Evolutionary conservation across 2,113 vertebrate species (phyloP).

Genomic region (Oryctolagus cuniculus): DNA sequence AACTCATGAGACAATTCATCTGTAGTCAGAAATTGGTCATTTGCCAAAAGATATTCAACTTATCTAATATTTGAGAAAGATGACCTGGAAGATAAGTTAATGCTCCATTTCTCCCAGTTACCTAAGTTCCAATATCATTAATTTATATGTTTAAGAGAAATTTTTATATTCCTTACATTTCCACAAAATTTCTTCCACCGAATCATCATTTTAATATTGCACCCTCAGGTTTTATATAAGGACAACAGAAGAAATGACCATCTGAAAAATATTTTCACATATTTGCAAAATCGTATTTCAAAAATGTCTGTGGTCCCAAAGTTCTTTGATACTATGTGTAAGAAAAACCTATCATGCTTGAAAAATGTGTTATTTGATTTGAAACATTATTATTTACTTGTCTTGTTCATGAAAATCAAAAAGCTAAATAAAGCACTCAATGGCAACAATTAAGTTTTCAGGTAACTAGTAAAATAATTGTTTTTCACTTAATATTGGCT

Average conservation of each 20-base stretch:
- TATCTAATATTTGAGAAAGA: not conserved
- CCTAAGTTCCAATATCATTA: not conserved
- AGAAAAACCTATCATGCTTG: not conserved
- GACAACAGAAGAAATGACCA: not conserved
- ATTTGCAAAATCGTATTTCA: not conserved
- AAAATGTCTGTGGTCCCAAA: not conserved
- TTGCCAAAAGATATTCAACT: not conserved
- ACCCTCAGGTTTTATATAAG: not conserved
- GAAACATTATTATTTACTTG: not conserved
- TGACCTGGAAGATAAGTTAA: not conserved
- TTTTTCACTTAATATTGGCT: not conserved
- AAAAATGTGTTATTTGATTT: slow-evolving; percentile 10
- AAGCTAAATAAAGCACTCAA: not conserved
- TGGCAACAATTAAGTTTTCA: not conserved
- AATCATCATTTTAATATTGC: not conserved
- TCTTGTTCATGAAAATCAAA: slow-evolving; percentile 35
- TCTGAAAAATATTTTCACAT: not conserved
- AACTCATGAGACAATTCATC: not conserved
- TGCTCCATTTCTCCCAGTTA: not conserved
- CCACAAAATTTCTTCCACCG: not conserved
- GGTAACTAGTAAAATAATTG: not conserved
- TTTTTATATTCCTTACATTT: not conserved
- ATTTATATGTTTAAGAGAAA: not conserved
- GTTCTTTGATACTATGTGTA: not conserved
- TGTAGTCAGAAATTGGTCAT: not conserved